Conservation (phyloP, 2,797 vertebrate genomes). For the Macrochelys suwanniensis region DNA sequence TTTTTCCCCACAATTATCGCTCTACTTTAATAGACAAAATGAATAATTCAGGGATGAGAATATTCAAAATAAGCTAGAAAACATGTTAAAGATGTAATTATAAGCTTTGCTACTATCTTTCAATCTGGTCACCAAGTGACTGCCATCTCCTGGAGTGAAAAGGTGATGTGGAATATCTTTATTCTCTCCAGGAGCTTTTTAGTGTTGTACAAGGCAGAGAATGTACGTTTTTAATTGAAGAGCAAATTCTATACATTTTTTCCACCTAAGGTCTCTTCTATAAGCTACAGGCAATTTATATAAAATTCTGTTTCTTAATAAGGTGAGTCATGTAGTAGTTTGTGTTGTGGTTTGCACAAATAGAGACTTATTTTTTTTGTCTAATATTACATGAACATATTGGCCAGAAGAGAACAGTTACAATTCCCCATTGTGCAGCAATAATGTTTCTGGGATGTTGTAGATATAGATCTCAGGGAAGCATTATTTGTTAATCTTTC, state of each 20-base stretch:
- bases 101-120: fast-evolving
- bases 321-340: neutral
- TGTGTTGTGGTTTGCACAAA: neutral
- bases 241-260: neutral
- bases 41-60: neutral
- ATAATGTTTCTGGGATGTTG: neutral
- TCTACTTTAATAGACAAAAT: neutral
- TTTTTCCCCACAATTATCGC: neutral
- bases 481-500: neutral
- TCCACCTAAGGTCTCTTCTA: neutral
- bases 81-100: neutral
- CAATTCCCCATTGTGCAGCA: neutral
- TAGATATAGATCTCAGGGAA: neutral
- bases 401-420: neutral
- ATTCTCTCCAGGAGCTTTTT: neutral
- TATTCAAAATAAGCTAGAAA: neutral
- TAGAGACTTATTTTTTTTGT: neutral
- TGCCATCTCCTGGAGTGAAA: neutral
- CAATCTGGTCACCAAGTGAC: neutral
- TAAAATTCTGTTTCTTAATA: neutral
- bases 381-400: neutral
- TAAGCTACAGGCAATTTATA: neutral
- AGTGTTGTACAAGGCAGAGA: neutral
- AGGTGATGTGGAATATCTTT: neutral
- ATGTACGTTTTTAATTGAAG: neutral